Evolutionary conservation across 2,113 vertebrate species (phyloP), one percentile per base, ranked within the genome.

Genomic region (Nothocercus nigrocapillus): DNA sequence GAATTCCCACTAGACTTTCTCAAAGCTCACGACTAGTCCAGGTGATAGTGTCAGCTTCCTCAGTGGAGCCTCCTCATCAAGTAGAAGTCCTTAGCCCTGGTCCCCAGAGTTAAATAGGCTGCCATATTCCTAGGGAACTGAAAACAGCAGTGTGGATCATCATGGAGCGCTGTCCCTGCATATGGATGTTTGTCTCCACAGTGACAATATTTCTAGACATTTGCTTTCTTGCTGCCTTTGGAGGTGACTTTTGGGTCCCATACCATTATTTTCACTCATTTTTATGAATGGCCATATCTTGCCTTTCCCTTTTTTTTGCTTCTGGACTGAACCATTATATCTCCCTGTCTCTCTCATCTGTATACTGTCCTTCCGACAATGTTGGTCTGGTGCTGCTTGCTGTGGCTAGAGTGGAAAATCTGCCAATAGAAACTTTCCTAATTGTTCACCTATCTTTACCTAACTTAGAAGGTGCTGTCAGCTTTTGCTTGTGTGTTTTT

Each of bases 311-410:
- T 58, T 11, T 11, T 88, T 73, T 83, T 77, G 27, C 32, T 73
- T 92, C 59, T 81, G 61, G 8, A 13, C 62, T 54, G 25, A 49
- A 67, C 25, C 22, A 6, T 82, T 61, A 1, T 10, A 11, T 80
- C 34, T 73, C 1, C 2, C 30, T 64, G 11, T 80, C 73, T 64
- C 14, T 32, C 25, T 89, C 68, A 59, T 25, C 40, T 62, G 28
- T 27, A 7, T 62, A 2, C 4, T 53, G 1, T 62, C 11, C 54
- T 62, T 4, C 22, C 34, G 51, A 19, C n/a, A 0, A 0, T 64
- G 11, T 56, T 53, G 49, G 32, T 77, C 22, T 30, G 51, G 0
- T 73, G 14, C 19, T 58, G 11, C 5, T 69, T 34, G 25, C 25
- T 58, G 12, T 62, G 59, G n/a, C 40, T 80, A 5, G 7, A 24